Evolutionary conservation across 2,888 invertebrate species (phyloP), one percentile per base, ranked within the genome.

Genomic region (Tholera decimalis): DNA sequence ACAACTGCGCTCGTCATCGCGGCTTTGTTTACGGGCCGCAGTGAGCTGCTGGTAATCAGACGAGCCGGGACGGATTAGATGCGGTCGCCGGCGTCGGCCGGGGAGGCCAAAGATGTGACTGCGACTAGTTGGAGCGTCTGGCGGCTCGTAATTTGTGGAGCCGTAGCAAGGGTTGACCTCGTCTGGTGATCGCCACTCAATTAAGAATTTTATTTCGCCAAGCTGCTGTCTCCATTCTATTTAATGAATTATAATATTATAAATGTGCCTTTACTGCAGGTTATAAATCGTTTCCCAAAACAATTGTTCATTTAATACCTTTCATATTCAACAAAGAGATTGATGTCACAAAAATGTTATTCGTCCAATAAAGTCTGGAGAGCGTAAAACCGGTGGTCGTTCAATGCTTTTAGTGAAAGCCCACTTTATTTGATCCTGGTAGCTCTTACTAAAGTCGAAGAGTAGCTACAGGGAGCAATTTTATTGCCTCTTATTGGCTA

Each of bases 91-190:
- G 62, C 69, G 33, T 11, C 66, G 35, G 55, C 54, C 54, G 54
- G 75, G 67, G 58, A 79, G 76, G 75, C 54, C 58, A 61, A 72
- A 73, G 74, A 77, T 81, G 81, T 83, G 78, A 74, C 83, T 82
- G 80, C 79, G 83, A 87, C 89, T 89, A 88, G 88, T 88, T 89
- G 88, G 89, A 91, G 89, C 86, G 89, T 91, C 91, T 90, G 87
- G 82, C 86, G 85, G 85, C 86, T 89, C 91, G 89, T 91, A 93
- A 93, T 92, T 92, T 92, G 87, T 84, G 83, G 86, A 89, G 87
- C 85, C 83, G 82, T 82, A 85, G 77, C 82, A 83, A 84, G 84
- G 85, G 88, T 88, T 89, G 90, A 90, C 91, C 91, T 89, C 88
- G 86, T 83, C 83, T 82, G 78, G 76, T 77, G 74, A 85, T 81